Base-by-base conservation (phyloP, 2,797 vertebrate genomes). In the Percopsis omiscomaycus region DNA sequence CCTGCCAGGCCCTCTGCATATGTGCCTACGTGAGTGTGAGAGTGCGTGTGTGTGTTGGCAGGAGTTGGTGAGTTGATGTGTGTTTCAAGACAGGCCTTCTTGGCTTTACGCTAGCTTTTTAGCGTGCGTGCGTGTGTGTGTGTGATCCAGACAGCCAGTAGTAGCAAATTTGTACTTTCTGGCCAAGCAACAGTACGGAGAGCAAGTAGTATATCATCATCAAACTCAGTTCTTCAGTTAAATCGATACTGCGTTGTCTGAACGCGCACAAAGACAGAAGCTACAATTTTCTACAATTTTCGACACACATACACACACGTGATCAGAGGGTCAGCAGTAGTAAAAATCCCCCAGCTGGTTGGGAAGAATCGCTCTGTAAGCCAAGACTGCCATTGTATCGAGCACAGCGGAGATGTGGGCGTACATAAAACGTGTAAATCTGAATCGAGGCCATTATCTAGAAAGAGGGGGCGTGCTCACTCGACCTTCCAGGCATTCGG, bases 1-100 rank as follows among this genome's bases (percentile, higher is more conserved):
- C 51, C 65, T 68, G 51, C 52, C 13, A 14, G 68, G 55, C 32
- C 66, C 44, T 78, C 61, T 75, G 65, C 72, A 74, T 79, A 65
- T 53, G 50, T 37, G 60, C 58, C 14, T 2, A 29, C 16, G 3
- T 46, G n/a, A 30, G 46, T 47, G 16, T 2, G 45, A 6, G 44
- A 30, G 6, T 32, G 58, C n/a, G 46, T 47, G 16, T 64, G 2
- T 30, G 61, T 53, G 61, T 15, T 37, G 32, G 54, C 32, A 37
- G 32, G 32, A 37, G 10, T 6, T 3, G 3, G 15, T 42, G 60
- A 44, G 49, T 53, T 49, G 13, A 12, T 28, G 27, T 55, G 42
- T 42, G 16, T 47, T 3, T 29, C 22, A 4, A 16, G 37, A 48
- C 46, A n/a, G 46, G 46, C 12, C 12, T 48, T 48, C 11, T 13